Base-by-base conservation (phyloP, 2,888 invertebrate species). In the Ephialtes manifestator region DNA sequence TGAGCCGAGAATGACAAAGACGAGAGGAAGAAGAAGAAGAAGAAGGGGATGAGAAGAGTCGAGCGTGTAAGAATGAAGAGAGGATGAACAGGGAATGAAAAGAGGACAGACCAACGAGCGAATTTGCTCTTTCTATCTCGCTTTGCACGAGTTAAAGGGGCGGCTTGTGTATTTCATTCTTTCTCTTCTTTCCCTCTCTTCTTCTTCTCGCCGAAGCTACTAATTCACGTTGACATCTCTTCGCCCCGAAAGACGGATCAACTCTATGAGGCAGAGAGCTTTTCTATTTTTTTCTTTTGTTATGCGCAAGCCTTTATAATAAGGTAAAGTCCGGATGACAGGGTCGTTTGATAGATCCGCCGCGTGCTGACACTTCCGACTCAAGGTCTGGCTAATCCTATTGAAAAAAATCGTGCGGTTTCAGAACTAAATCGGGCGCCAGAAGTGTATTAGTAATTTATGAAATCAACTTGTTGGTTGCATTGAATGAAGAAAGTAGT, bases 181-280 rank as follows among this genome's bases (percentile, higher is more conserved):
- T 35, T 31, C 68, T 60, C 72, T 58, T 60, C 86, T 76, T 58
- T 60, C 86, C 85, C 78, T 82, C 85, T 80, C 79, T 81, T 77
- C 53, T 81, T 77, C 53, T 70, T 70, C 77, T 80, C 78, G 84
- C 85, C 83, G 86, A 83, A 87, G 87, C 90, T 89, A 88, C 89
- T 91, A 91, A 92, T 92, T 92, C 91, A 88, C 90, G 88, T 86
- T 89, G 91, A 92, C 91, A 89, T 89, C 86, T 87, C 88, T 82
- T 71, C 86, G 87, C 58, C 58, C 13, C 88, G 75, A 78, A 81
- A 84, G 88, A 88, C 88, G 86, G 75, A 72, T 67, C 77, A 77
- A 35, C 7, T 71, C 70, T 53, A 53, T 70, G 71, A 58, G 58
- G 24, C 13, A 46, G 4, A 55, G 20, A 35, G 18, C n/a, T 11